phyloP scores from a whole-genome alignment of 2,888 invertebrate species.

The Hypomecis atomaria region DNA sequence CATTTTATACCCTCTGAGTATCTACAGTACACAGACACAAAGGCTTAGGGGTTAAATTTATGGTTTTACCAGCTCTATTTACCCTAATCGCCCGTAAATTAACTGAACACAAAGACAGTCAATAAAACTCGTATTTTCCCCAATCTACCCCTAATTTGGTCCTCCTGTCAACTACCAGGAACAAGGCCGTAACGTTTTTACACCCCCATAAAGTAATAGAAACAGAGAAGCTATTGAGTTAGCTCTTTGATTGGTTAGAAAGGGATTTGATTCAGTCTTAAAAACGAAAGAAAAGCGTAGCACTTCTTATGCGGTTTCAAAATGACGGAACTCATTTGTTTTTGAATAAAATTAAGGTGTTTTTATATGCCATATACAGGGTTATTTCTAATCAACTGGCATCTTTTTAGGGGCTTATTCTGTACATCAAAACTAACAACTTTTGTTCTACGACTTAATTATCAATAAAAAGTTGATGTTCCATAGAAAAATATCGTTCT shows the following conservation, averaged over 20 bases:
- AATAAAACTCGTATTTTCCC: constrained; percentile 27
- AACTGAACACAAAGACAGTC: constrained; percentile 28
- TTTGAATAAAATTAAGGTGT: too few species aligned
- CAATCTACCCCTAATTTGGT: constrained; percentile 15
- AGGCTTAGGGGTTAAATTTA: constrained; percentile 3
- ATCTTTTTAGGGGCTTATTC: too few species aligned
- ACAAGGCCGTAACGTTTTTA: constrained; percentile 49
- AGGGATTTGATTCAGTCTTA: background rate
- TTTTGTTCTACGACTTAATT: too few species aligned
- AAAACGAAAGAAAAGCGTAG: too few species aligned
- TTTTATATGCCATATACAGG: too few species aligned
- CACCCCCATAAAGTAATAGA: constrained; percentile 45
- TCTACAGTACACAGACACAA: background rate
- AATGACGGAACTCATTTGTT: too few species aligned
- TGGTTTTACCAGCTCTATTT: constrained; percentile 11
- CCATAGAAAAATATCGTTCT: too few species aligned
- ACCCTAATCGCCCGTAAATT: constrained; percentile 25
- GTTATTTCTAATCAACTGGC: too few species aligned
- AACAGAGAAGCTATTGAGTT: constrained; percentile 34
- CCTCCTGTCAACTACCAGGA: constrained; percentile 36
- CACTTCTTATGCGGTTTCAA: too few species aligned
- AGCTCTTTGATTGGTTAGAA: constrained; percentile 36
- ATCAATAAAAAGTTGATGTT: too few species aligned
- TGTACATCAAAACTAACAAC: too few species aligned
- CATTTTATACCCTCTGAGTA: too few species aligned